phyloP scores from a whole-genome alignment of 2,113 vertebrate species.

The Antennarius striatus region DNA sequence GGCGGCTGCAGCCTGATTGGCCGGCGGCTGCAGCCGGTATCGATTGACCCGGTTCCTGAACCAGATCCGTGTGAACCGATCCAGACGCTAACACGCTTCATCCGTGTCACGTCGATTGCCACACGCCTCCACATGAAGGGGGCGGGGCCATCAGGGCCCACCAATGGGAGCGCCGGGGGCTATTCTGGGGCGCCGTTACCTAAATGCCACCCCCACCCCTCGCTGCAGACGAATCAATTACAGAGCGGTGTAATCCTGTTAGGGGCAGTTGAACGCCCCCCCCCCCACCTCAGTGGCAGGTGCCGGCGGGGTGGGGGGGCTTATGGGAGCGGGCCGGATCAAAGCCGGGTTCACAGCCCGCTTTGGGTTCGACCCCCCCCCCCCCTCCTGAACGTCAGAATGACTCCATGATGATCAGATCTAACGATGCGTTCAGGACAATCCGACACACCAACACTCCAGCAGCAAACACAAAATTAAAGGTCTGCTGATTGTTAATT shows the following conservation, averaged over 20 bases:
- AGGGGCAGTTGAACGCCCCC: slow-evolving; percentile 51
- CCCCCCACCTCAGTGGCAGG: slow-evolving; percentile 51
- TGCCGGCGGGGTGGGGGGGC: slow-evolving; percentile 60
- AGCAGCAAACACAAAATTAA: too few species aligned
- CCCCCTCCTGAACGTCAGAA: too few species aligned
- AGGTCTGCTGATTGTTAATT: too few species aligned
- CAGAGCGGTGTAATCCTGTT: slow-evolving; percentile 68
- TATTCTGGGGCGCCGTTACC: slow-evolving; percentile 57
- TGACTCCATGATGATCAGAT: too few species aligned
- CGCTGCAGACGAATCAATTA: slow-evolving; percentile 68
- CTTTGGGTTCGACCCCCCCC: slow-evolving; percentile 31
- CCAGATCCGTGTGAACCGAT: slow-evolving; percentile 40
- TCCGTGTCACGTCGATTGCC: slow-evolving; percentile 45
- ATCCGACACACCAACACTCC: too few species aligned
- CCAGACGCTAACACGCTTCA: slow-evolving; percentile 28
- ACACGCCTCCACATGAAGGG: too few species aligned
- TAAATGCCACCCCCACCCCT: slow-evolving; percentile 17
- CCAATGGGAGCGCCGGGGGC: not conserved
- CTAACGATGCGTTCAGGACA: too few species aligned
- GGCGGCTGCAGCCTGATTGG: not conserved
- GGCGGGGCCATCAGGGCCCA: too few species aligned
- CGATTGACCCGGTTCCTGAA: slow-evolving; percentile 49
- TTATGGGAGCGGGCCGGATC: slow-evolving; percentile 56
- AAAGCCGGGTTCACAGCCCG: slow-evolving; percentile 52
- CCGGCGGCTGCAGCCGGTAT: slow-evolving; percentile 7